These are phyloP conservation scores for Esox masquinongy DNA, from an alignment of 2,797 vertebrate genomes.

Conservation along the genomic window DNA sequence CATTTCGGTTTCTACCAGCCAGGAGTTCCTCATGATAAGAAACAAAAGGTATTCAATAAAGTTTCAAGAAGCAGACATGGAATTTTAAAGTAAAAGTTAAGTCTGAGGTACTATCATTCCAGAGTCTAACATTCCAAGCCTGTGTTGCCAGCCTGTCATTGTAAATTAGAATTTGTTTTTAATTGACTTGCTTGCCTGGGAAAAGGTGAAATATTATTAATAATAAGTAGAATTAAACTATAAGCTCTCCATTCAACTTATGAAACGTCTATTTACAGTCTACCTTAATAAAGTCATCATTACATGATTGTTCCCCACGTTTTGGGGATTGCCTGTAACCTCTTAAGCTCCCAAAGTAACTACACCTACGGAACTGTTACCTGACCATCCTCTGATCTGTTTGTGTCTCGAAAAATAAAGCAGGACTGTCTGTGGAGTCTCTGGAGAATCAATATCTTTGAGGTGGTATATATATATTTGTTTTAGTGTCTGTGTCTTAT, in stretches of 20 bases:
- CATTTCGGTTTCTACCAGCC: background rate
- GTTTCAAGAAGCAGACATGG: too few relatives aligned
- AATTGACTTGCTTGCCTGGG: too few relatives aligned
- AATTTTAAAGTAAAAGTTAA: too few relatives aligned
- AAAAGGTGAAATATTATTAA: too few relatives aligned
- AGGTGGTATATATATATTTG: background rate
- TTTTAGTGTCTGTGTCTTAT: background rate
- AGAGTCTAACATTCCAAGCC: too few relatives aligned
- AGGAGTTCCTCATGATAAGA: constrained; percentile 6
- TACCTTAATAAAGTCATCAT: constrained; percentile 31
- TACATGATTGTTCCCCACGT: constrained; percentile 23
- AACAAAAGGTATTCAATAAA: background rate
- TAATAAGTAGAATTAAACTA: too few relatives aligned
- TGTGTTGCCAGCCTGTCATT: too few relatives aligned
- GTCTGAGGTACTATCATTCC: too few relatives aligned
- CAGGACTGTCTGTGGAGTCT: background rate
- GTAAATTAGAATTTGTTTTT: too few relatives aligned
- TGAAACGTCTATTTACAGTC: constrained; percentile 6
- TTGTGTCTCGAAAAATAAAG: constrained; percentile 7
- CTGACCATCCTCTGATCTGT: constrained; percentile 11
- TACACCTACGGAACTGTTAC: background rate
- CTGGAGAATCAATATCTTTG: background rate
- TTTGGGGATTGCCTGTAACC: constrained; percentile 16
- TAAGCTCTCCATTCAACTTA: background rate
- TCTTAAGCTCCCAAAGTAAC: constrained; percentile 31